Evolutionary conservation across 1,140 invertebrate genomes (phyloP), one percentile per base, ranked within the genome.

Genomic region (Tribolium castaneum): DNA sequence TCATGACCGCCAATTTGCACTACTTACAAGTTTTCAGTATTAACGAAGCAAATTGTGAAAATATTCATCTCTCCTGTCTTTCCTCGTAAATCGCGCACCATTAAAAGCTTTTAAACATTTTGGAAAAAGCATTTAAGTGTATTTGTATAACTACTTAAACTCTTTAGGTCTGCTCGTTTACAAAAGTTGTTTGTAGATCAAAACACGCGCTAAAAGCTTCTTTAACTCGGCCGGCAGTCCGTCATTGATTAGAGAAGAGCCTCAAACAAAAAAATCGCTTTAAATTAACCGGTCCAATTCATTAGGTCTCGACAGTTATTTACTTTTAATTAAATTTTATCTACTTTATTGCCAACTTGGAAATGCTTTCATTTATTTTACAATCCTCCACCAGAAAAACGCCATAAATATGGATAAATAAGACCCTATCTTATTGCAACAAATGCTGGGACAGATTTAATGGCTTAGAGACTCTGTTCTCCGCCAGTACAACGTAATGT

Each of bases 101-200:
- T 78, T 80, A 79, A 82, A 81, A 80, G 78, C 80, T 79, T 82
- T 82, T 82, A 77, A 81, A 80, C 80, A 82, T 81, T 82, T 82
- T 79, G 78, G 78, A 81, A 82, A 82, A 82, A 78, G 81, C 81
- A 75, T 77, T 73, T 78, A 77, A 81, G 78, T 81, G 80, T 82
- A 79, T 82, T 82, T 82, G 81, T 80, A 81, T 77, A 82, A 82
- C 81, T 81, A 80, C 80, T 82, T 80, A 82, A 81, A 81, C 78
- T 81, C 78, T 66, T 72, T 59, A 72, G 78, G 75, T 39, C 59
- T 79, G 80, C 78, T 82, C 81, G 80, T 78, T 82, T 81, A 81
- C 80, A 81, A 82, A 82, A 81, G 75, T 81, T 82, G 81, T 82
- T 82, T 81, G 81, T 78, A 75, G 78, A 81, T 82, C 78, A 79